Base-by-base conservation (phyloP, 2,888 invertebrate species). In the Pachycephus smyrnensis region DNA sequence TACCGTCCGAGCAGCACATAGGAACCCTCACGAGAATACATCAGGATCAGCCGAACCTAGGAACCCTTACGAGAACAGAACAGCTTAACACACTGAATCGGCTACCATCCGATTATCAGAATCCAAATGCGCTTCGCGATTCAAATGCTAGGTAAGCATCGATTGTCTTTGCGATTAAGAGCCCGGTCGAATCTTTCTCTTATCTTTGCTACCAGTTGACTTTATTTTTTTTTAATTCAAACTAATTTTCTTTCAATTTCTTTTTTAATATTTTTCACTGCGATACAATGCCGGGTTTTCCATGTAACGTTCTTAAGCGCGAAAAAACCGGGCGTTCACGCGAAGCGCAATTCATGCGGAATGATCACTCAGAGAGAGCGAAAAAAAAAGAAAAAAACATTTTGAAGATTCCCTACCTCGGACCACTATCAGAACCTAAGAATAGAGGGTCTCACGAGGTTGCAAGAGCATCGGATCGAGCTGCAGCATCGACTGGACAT, bases 381-480 rank as follows among this genome's bases (percentile, higher is more conserved):
- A 55, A 37, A 40, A 40, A 55, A 55, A 9, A 9, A 55, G 9
- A 55, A 55, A 55, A 40, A 74, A 77, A 77, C 35, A 77, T 74
- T 90, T 91, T 91, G 84, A 91, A 91, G 91, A 91, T 91, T 90
- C 82, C 89, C 89, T 83, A 83, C 86, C 83, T 85, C 86, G 82
- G 89, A 90, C 87, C 91, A 90, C 88, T 91, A 91, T 91, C 90
- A 90, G 84, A 91, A 89, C 89, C 86, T 90, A 85, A 88, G 91
- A 89, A 88, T 91, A 89, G 91, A 91, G 87, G 91, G 91, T 71
- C 87, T 91, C 80, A 90, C 91, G 86, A 90, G 91, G 88, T 89
- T 91, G 76, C 91, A 91, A 87, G 91, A 91, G 86, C 91, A 91
- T 82, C 89, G 91, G 81, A 88, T 91, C 84, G 91, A 91, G 88